Percentiles rank a stretch among this genome's conserved stretches.
These are phyloP conservation scores for Formicarius rufipectus DNA, from an alignment of 2,113 vertebrate genomes.

Conservation along the genomic window DNA sequence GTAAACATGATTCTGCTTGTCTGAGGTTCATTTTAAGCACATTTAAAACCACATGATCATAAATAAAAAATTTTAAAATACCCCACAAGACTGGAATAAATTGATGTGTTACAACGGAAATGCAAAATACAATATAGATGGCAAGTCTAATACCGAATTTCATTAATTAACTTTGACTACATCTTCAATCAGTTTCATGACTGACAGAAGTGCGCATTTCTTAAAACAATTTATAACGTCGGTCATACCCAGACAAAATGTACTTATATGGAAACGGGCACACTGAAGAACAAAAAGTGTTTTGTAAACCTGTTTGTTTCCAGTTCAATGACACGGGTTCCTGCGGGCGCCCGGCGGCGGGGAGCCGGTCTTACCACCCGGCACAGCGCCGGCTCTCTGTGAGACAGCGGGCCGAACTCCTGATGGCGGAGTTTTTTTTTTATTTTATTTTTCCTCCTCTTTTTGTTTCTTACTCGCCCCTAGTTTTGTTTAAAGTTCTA, in stretches of 20 bases:
- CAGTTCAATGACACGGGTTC: neutral
- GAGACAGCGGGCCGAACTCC: no score
- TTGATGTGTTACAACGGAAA: neutral
- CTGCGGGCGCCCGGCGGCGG: neutral
- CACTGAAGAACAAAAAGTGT: neutral
- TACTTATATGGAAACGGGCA: neutral
- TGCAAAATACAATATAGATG: neutral
- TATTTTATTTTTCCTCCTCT: neutral
- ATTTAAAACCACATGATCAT: neutral
- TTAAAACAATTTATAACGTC: neutral
- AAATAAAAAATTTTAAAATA: neutral
- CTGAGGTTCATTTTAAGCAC: neutral
- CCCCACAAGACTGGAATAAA: neutral
- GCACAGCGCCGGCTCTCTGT: neutral
- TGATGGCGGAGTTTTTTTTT: neutral
- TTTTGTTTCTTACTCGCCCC: fast-evolving
- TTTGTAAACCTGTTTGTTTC: neutral
- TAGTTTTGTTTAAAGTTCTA: neutral
- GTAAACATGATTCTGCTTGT: neutral
- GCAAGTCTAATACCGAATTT: fast-evolving
- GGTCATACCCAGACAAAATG: neutral
- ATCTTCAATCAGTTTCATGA: neutral
- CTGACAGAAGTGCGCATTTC: fast-evolving
- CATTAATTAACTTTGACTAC: neutral
- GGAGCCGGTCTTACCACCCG: neutral